Evolutionary conservation across 1,140 invertebrate genomes (phyloP), one percentile per base, ranked within the genome.

Genomic region (Drosophila parabipectinata): DNA sequence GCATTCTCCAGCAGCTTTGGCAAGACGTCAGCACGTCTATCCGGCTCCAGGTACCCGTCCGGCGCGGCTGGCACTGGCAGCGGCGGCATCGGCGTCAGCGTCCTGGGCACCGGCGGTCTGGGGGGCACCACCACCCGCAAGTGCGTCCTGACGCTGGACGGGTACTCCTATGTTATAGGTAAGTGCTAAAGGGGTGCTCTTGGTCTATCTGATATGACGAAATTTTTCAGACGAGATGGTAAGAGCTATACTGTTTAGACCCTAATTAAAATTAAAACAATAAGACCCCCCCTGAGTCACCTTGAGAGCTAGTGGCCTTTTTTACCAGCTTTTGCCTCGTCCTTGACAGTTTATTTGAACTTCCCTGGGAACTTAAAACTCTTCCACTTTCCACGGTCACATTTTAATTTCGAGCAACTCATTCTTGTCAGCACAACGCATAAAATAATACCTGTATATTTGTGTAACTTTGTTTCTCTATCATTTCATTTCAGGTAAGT

Each of bases 121-220:
- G 53, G 76, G 21, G 79, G 82, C 37, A 92, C 93, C 57, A 93
- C 94, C 53, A 93, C 94, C 9, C 93, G 95, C 78, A 96, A 95
- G 92, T 96, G 96, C 92, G 95, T 96, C 28, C 93, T 96, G 51
- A 96, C 95, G 24, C 93, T 96, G 53, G 95, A 96, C 87, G 96
- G 95, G 79, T 96, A 96, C 92, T 96, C 95, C 63, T 96, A 96
- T 91, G 95, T 96, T 77, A 96, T 96, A 93, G 95, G 96, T 96
- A 93, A 95, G 95, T 84, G 24, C 12, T 54, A 39, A 39, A 18
- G 41, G 41, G 59, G 12, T 8, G 4, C 2, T 34, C 8, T 5
- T 14, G 6, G 1, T 18, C 34, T n/a, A 37, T n/a, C 1, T 1
- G 34, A 28, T 18, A 18, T n/a, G n/a, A n/a, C n/a, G n/a, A 15